phyloP scores from a whole-genome alignment of 2,797 vertebrate genomes.

The Spinibarbus caldwelli region DNA sequence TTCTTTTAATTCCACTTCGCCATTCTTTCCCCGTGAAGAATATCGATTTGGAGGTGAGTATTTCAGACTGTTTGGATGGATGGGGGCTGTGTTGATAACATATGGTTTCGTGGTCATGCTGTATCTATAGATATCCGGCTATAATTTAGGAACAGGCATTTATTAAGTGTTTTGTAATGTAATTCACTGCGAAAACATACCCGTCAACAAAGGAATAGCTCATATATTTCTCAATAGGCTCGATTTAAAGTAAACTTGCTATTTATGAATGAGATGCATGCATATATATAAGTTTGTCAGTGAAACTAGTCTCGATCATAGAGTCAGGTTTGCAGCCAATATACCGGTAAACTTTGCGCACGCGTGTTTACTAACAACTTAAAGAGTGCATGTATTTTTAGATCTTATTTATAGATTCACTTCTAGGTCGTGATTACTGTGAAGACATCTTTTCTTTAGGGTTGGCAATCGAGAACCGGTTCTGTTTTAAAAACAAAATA shows the following conservation, averaged over 20 bases:
- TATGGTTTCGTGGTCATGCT: slow-evolving; percentile 14
- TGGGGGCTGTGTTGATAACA: slow-evolving; percentile 3
- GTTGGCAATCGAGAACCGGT: not conserved
- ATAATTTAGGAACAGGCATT: not conserved
- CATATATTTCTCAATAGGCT: not conserved
- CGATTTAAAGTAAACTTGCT: not conserved
- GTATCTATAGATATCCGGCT: not conserved
- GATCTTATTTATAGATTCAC: not conserved
- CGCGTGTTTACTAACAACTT: slow-evolving; percentile 44
- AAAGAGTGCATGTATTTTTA: not conserved
- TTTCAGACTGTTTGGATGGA: not conserved
- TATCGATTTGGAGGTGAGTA: slow-evolving; percentile 55
- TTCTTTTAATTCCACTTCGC: slow-evolving; percentile 5
- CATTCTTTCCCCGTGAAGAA: slow-evolving; percentile 14
- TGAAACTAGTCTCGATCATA: not conserved
- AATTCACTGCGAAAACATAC: not conserved
- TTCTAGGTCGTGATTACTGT: not conserved
- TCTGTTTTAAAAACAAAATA: not conserved
- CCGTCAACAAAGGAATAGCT: not conserved
- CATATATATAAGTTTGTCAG: not conserved
- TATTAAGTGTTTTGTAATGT: not conserved
- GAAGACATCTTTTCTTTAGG: not conserved
- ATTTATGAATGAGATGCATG: not conserved
- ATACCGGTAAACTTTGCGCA: slow-evolving; percentile 2
- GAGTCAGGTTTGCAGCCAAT: not conserved